Conservation (phyloP, 2,797 vertebrate species). For the Pseudomugil gertrudae region DNA sequence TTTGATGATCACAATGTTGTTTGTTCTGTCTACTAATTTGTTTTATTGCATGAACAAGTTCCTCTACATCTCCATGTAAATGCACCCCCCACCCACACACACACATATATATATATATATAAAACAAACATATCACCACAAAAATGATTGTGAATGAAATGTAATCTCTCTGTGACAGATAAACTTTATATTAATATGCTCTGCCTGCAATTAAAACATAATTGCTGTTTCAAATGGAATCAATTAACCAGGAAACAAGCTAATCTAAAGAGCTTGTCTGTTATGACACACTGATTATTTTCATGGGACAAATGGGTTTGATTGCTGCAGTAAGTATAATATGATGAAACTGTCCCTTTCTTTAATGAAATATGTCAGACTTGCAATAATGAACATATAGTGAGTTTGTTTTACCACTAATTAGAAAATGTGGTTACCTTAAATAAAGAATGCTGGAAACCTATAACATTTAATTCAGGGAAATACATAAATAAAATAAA, state of each 20-base stretch:
- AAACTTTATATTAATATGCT: not conserved
- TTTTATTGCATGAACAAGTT: no score
- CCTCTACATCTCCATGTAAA: no score
- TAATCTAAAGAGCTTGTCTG: conserved; percentile 11
- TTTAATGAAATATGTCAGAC: conserved; percentile 5
- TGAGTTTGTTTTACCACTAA: not conserved
- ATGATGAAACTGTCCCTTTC: not conserved
- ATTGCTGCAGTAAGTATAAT: conserved; percentile 17
- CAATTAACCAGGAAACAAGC: conserved; percentile 16
- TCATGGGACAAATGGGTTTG: conserved; percentile 5
- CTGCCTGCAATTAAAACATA: conserved; percentile 26
- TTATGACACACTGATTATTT: conserved; percentile 14
- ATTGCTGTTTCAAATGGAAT: conserved; percentile 36
- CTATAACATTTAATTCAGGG: not conserved
- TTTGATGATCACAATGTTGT: no score
- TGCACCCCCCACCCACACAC: not conserved
- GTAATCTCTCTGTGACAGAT: not conserved
- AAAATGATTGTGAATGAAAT: no score
- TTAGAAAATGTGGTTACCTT: not conserved
- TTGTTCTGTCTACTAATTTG: no score
- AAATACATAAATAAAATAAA: not conserved
- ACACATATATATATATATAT: not conserved
- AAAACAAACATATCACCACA: no score
- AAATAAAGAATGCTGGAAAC: not conserved
- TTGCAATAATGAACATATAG: conserved; percentile 2